Percentiles rank a stretch among this genome's conserved stretches.
phyloP scores from a whole-genome alignment of 2,797 vertebrate species.

The Rhincodon typus region DNA sequence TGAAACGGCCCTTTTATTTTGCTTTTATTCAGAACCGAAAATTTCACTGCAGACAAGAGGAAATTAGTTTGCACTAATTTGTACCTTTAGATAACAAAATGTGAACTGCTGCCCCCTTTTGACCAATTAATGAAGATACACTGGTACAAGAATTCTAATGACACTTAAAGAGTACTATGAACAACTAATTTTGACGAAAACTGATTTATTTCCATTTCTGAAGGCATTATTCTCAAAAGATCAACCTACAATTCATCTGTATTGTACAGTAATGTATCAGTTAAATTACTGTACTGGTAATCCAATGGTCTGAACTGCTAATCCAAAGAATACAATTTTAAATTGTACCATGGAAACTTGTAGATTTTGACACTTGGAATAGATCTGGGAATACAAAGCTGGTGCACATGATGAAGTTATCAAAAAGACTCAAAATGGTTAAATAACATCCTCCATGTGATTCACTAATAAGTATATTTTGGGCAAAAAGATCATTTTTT shows the following conservation, averaged over 20 bases:
- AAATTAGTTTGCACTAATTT: background rate
- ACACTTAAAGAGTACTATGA: background rate
- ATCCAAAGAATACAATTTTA: background rate
- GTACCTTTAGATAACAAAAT: background rate
- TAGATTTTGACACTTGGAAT: background rate
- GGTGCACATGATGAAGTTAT: background rate
- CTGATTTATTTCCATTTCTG: background rate
- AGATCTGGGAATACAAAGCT: background rate
- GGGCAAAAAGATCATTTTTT: no score
- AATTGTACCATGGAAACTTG: background rate
- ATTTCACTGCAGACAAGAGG: background rate
- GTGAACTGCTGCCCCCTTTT: background rate
- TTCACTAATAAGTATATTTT: background rate
- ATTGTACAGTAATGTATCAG: background rate
- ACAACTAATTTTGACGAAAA: background rate
- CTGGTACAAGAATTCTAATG: background rate
- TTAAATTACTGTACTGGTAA: background rate
- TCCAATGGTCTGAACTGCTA: background rate
- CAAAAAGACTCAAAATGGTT: background rate
- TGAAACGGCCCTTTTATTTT: background rate
- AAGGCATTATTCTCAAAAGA: background rate
- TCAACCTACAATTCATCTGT: background rate
- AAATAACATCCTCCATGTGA: background rate
- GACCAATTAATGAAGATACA: background rate
- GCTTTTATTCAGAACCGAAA: background rate